These are phyloP conservation scores for Orgyia antiqua DNA, from an alignment of 2,888 invertebrate species.

Conservation along the genomic window DNA sequence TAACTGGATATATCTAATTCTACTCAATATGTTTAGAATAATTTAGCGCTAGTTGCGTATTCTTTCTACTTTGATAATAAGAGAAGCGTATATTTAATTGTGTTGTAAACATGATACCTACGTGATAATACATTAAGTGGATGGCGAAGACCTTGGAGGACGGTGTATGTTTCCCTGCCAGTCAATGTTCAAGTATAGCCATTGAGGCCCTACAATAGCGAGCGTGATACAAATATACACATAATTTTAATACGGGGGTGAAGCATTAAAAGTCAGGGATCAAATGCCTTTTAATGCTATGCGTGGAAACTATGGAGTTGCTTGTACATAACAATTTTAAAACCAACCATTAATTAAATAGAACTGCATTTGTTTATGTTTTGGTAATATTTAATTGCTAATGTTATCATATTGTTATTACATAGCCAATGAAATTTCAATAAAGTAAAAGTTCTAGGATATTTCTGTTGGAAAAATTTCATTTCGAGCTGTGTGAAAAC, in stretches of 20 bases:
- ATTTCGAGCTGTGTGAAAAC: too few relatives aligned
- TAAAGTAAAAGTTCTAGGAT: too few relatives aligned
- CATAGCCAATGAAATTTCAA: too few relatives aligned
- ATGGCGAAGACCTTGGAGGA: constrained; percentile 58
- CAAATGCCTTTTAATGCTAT: constrained; percentile 73
- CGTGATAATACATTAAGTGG: constrained; percentile 33
- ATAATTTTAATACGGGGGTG: constrained; percentile 77
- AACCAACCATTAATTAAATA: too few relatives aligned
- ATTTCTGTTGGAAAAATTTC: too few relatives aligned
- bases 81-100: constrained; percentile 9
- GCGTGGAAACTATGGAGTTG: constrained; percentile 37
- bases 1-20: background rate
- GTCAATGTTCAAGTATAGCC: constrained; percentile 29
- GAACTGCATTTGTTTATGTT: too few relatives aligned
- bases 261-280: constrained; percentile 79
- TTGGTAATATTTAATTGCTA: too few relatives aligned
- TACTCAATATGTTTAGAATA: background rate
- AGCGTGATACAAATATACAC: constrained; percentile 78
- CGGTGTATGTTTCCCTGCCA: constrained; percentile 59
- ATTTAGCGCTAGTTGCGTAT: too few relatives aligned
- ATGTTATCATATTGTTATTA: too few relatives aligned
- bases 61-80: constrained; percentile 1
- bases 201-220: constrained; percentile 74
- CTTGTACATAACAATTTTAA: background rate
- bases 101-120: constrained; percentile 30